These are phyloP conservation scores for Ramazzottius varieornatus DNA, from an alignment of 2,888 invertebrate species.

Conservation along the genomic window DNA sequence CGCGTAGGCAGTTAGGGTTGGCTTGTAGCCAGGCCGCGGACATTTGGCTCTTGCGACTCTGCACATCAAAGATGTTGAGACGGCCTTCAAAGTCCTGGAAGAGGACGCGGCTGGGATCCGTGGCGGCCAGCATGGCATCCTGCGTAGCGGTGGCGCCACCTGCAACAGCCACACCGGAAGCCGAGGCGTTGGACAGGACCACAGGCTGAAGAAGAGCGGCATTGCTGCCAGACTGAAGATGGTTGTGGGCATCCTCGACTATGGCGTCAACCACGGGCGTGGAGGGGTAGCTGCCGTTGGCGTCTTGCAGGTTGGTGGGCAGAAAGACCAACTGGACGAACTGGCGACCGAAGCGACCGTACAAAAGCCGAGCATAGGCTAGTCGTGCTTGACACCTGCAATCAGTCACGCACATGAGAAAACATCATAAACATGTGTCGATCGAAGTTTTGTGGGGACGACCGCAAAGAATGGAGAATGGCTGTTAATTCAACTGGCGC, in stretches of 20 bases:
- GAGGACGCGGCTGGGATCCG: neutral
- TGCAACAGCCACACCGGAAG: too few relatives aligned
- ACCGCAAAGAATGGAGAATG: too few relatives aligned
- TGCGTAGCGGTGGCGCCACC: neutral
- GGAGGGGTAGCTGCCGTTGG: neutral
- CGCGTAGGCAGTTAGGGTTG: neutral
- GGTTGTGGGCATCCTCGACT: neutral
- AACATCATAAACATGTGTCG: too few relatives aligned
- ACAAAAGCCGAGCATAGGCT: neutral
- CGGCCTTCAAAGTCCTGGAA: neutral
- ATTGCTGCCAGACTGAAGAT: neutral
- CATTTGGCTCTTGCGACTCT: neutral
- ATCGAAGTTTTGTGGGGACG: too few relatives aligned
- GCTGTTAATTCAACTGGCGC: too few relatives aligned
- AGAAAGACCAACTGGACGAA: neutral
- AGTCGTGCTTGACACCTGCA: too few relatives aligned
- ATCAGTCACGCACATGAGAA: too few relatives aligned
- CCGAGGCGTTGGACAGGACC: too few relatives aligned
- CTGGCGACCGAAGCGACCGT: neutral
- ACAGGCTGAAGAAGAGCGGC: too few relatives aligned
- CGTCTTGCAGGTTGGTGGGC: neutral
- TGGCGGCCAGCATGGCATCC: neutral
- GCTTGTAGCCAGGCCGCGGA: neutral
- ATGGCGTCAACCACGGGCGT: neutral
- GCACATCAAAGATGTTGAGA: neutral